Evolutionary conservation across 1,140 invertebrate species (phyloP), one percentile per base, ranked within the genome.

Genomic region (Pseudomyrmex flavicornis): DNA sequence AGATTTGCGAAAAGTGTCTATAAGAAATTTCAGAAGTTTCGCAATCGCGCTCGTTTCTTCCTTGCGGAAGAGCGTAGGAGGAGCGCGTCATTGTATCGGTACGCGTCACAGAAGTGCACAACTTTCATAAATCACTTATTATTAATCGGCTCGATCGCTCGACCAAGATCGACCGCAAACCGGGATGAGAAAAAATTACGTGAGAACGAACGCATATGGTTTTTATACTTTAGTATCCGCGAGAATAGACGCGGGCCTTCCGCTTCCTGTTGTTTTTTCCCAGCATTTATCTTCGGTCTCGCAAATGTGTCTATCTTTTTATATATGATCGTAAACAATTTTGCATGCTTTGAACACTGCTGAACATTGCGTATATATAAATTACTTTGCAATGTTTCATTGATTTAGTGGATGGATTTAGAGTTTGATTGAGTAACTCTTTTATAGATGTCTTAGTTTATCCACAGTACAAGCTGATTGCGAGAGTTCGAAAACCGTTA

Each of bases 121-220:
- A 12, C 10, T 76, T 56, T 76, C n/a, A 66, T 66, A 77, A 77
- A 77, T 77, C 62, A 66, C 62, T 77, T 77, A 77, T 77, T 77
- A 77, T 77, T 77, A 68, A 76, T 84, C 65, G 54, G 7, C 17
- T 48, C 12, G 52, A 86, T 80, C 74, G 26, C 62, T 59, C 35
- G 66, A 77, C 50, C 50, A 52, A 61, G 52, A 85, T 82, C 52
- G 85, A 83, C 26, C 35, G 63, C 17, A 70, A 59, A 52, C 48
- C 7, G 54, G 52, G 10, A 22, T 13, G 22, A 75, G 15, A 65
- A 77, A 73, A 65, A 52, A 50, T 76, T 54, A 59, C 61, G 61
- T 87, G 86, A 77, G 86, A 87, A 77, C 26, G 10, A 61, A 73
- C 63, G 44, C 86, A 87, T 66, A 85, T 87, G 86, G 52, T 48